These are phyloP conservation scores for Lepus oiostolus DNA, from an alignment of 2,797 vertebrate genomes.

Conservation along the genomic window DNA sequence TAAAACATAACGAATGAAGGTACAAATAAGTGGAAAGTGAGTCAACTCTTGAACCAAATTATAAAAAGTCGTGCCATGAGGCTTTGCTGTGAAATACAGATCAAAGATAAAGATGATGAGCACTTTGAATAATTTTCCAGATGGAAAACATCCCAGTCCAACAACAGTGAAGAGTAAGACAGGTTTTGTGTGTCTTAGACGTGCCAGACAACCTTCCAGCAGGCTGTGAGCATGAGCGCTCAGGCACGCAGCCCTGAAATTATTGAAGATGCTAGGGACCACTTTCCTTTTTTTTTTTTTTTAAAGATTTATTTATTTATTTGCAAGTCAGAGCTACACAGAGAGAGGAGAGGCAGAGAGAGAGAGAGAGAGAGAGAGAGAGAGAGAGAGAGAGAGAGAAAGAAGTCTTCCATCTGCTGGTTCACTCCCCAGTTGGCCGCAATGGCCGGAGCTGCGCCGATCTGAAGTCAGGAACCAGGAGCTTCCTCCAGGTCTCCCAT, in stretches of 20 bases:
- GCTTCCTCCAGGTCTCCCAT: too few species aligned
- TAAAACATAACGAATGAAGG: conserved; percentile 2
- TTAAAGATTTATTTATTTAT: too few species aligned
- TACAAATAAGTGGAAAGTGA: conserved; percentile 47
- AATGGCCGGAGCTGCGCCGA: too few species aligned
- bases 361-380: too few species aligned
- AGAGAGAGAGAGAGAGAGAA: too few species aligned
- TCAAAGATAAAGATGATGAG: conserved; percentile 23
- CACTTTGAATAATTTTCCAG: conserved; percentile 5
- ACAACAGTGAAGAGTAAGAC: neutral
- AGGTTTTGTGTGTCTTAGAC: neutral
- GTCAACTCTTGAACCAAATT: conserved; percentile 49
- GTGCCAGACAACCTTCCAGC: neutral
- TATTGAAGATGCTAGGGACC: too few species aligned
- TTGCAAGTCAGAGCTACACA: too few species aligned
- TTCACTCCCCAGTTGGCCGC: too few species aligned
- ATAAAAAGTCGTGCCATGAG: neutral
- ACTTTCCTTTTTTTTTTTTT: too few species aligned
- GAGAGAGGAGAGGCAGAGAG: too few species aligned
- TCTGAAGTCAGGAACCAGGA: too few species aligned
- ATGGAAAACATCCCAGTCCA: neutral
- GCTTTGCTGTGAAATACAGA: conserved; percentile 14
- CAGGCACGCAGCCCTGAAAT: neutral
- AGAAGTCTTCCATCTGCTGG: too few species aligned
- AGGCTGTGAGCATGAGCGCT: neutral